Base-by-base conservation (phyloP, 2,113 vertebrate species). In the Pedetes capensis region DNA sequence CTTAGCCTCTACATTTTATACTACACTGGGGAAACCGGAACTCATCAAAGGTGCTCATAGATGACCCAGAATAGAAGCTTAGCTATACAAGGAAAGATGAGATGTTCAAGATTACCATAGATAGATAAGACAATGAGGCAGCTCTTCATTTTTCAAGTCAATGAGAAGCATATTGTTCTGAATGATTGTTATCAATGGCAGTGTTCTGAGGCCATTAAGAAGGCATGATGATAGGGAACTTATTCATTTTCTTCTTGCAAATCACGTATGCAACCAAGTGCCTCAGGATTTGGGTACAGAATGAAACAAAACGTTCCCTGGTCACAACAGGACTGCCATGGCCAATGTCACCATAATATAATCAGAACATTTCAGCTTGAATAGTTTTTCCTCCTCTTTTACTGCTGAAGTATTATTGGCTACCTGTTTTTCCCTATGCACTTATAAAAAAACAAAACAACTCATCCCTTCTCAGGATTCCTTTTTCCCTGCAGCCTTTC, bases 111-210 rank as follows among this genome's bases (percentile, higher is more conserved):
- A 16, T 63, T 89, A 51, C 66, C 80, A 68, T 75, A 66, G 85
- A 39, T 1, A 3, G 57, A 18, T 71, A 9, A 83, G 17, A 85
- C 6, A 39, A 81, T 5, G 23, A 64, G 51, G 27, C 5, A 9
- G 6, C 69, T 93, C 82, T 66, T 74, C 39, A 51, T 63, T 69
- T 71, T 87, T 69, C 78, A 96, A 83, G 29, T 13, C 51, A 39
- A 37, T 1, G 18, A 57, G 75, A 86, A 84, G 87, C 25, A 6
- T 9, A 63, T 20, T 17, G 37, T 69, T 44, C 27, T 57, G 10
- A 87, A 78, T 4, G 16, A 51, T 63, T 32, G 2, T 63, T 13
- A 92, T 63, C 39, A 22, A 83, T 1, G 55, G 61, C 29, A 25
- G 8, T 16, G 68, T 17, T 51, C 42, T 6, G 49, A 96, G 49